Conservation (phyloP, 2,113 vertebrate genomes). For the Pseudopipra pipra region DNA sequence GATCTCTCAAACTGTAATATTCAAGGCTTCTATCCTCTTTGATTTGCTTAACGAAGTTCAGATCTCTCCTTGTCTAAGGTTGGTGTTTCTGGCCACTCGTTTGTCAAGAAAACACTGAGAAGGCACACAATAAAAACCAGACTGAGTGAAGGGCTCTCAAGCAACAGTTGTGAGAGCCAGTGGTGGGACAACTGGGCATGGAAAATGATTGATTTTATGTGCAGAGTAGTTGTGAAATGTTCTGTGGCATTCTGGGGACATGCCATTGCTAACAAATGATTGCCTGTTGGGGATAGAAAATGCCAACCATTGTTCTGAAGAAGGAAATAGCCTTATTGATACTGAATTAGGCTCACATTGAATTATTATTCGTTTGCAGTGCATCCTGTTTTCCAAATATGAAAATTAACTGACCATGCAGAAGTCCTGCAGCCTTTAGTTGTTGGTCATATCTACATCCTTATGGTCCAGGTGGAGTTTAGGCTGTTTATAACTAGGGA, state of each 20-base stretch:
- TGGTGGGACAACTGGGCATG: conserved; percentile 36
- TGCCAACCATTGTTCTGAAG: conserved; percentile 64
- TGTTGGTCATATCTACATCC: not conserved
- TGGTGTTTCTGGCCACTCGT: conserved; percentile 8
- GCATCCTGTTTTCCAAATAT: conserved; percentile 44
- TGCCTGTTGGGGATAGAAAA: conserved; percentile 63
- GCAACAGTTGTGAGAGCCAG: conserved; percentile 2
- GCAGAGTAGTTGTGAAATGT: conserved; percentile 58
- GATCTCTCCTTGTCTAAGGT: not conserved
- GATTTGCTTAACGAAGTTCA: not conserved
- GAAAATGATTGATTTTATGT: conserved; percentile 57
- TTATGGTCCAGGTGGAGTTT: not conserved
- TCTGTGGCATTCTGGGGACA: conserved; percentile 58
- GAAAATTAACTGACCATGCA: not conserved
- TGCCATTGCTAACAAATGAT: conserved; percentile 60
- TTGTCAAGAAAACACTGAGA: conserved; percentile 40
- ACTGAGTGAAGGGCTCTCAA: not conserved
- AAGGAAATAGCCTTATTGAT: conserved; percentile 67
- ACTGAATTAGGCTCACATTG: conserved; percentile 50
- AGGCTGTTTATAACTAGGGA: not conserved
- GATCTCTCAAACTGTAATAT: not conserved
- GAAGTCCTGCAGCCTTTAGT: not conserved
- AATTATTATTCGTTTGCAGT: conserved; percentile 46
- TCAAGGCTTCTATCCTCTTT: not conserved
- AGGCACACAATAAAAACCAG: conserved; percentile 6